Evolutionary conservation across 2,113 vertebrate genomes (phyloP).

Genomic region (Nyctibius bracteatus): DNA sequence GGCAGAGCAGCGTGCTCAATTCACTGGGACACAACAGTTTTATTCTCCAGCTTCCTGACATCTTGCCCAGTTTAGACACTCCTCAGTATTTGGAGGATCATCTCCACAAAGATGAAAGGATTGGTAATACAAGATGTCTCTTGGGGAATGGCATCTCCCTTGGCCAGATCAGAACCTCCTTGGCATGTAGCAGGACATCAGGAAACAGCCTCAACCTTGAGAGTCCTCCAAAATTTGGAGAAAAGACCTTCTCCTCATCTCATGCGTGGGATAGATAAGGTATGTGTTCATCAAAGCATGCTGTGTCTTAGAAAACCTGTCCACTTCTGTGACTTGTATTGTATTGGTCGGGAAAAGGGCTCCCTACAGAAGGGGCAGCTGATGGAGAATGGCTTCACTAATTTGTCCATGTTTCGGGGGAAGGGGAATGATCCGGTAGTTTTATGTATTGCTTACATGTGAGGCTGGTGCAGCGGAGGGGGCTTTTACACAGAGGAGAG

Average conservation of each 20-base stretch:
- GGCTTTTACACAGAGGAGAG: not conserved
- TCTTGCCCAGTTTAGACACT: rapidly evolving
- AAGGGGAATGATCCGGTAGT: rapidly evolving
- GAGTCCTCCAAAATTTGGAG: not conserved
- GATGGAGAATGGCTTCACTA: not conserved
- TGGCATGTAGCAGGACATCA: not conserved
- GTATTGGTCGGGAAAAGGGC: not conserved
- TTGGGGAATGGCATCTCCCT: not conserved
- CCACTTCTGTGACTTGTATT: rapidly evolving
- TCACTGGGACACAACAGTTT: not conserved
- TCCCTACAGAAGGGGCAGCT: not conserved
- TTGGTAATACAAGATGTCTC: not conserved
- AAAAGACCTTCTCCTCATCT: not conserved
- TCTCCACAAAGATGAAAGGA: not conserved
- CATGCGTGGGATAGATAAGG: rapidly evolving
- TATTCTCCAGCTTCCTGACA: not conserved
- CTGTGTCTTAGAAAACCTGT: not conserved
- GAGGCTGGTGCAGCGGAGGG: not conserved
- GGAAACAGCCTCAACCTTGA: not conserved
- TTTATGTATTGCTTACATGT: rapidly evolving
- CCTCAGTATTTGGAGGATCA: not conserved
- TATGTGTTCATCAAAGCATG: not conserved
- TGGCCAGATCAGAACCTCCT: not conserved
- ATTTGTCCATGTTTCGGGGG: rapidly evolving
- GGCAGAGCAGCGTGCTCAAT: not conserved